A percentile compares a stretch with the other conserved stretches of the same genome.
These are phyloP conservation scores for Drosophila guanche DNA, from an alignment of 1,140 invertebrate genomes.

Conservation along the genomic window DNA sequence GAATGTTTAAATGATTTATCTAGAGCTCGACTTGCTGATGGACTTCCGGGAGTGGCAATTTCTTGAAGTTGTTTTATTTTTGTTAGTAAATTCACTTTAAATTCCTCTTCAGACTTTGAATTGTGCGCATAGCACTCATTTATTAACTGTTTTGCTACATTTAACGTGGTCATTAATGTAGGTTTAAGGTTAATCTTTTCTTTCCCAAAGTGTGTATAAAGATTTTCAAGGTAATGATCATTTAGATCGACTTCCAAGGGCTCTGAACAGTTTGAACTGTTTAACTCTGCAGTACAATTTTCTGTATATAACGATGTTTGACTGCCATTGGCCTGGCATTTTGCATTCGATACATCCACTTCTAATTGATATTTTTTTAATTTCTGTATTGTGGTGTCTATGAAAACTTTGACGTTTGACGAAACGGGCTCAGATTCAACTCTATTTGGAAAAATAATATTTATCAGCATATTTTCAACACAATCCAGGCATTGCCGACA, in stretches of 20 bases:
- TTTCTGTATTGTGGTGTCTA: slow-evolving; percentile 49
- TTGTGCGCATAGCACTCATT: slow-evolving; percentile 47
- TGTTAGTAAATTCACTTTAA: slow-evolving; percentile 30
- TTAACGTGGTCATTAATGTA: slow-evolving; percentile 29
- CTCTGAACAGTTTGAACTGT: slow-evolving; percentile 47
- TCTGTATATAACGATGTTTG: neutral
- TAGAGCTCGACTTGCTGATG: neutral
- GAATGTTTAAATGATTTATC: slow-evolving; percentile 19
- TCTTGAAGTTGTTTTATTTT: slow-evolving; percentile 49
- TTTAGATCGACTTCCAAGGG: slow-evolving; percentile 44
- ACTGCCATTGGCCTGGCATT: neutral
- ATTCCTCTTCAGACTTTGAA: slow-evolving; percentile 39
- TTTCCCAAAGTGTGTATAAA: slow-evolving; percentile 35
- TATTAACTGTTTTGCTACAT: slow-evolving; percentile 58
- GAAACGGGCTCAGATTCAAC: slow-evolving; percentile 9
- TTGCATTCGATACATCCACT: neutral
- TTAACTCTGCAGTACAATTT: neutral
- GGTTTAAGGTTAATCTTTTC: slow-evolving; percentile 8
- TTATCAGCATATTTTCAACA: slow-evolving; percentile 41
- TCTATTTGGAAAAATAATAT: slow-evolving; percentile 30
- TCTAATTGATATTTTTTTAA: slow-evolving; percentile 23
- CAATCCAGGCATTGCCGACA: slow-evolving; percentile 18
- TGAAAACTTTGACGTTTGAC: slow-evolving; percentile 35
- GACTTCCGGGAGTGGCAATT: slow-evolving; percentile 20
- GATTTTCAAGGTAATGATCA: slow-evolving; percentile 55